phyloP scores from a whole-genome alignment of 2,113 vertebrate genomes.

The Psilopsiagon aurifrons region DNA sequence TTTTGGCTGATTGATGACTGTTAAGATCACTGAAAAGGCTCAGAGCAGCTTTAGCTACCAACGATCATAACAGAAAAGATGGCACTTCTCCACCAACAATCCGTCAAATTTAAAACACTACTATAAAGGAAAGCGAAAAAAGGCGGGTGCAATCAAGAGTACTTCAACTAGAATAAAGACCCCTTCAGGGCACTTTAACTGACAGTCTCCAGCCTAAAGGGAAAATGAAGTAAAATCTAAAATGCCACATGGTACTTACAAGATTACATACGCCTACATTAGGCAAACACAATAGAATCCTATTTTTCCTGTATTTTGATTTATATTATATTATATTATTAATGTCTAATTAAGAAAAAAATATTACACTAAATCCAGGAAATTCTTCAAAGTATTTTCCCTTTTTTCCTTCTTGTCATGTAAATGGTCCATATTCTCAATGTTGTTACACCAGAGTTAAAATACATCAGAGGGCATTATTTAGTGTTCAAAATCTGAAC shows the following conservation, averaged over 20 bases:
- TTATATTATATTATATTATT: not conserved
- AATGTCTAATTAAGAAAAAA: not conserved
- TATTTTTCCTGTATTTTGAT: not conserved
- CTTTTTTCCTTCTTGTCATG: not conserved
- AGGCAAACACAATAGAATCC: not conserved
- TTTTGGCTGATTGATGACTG: not conserved
- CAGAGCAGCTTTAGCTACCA: not conserved
- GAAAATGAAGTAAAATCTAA: conserved; percentile 18
- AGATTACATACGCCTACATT: not conserved
- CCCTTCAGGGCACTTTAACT: conserved; percentile 3
- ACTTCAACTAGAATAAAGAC: conserved; percentile 19
- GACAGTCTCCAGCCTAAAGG: not conserved
- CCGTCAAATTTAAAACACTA: not conserved
- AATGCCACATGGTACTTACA: not conserved
- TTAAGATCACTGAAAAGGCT: not conserved
- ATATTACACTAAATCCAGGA: not conserved
- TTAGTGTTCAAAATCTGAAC: not conserved
- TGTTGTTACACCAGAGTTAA: not conserved
- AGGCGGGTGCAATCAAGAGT: not conserved
- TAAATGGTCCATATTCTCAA: not conserved
- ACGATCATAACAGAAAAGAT: not conserved
- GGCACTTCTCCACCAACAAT: not conserved
- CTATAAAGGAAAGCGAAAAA: not conserved
- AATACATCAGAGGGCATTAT: not conserved
- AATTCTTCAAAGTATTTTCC: not conserved